phyloP scores from a whole-genome alignment of 2,888 invertebrate genomes.

The Agrochola macilenta region DNA sequence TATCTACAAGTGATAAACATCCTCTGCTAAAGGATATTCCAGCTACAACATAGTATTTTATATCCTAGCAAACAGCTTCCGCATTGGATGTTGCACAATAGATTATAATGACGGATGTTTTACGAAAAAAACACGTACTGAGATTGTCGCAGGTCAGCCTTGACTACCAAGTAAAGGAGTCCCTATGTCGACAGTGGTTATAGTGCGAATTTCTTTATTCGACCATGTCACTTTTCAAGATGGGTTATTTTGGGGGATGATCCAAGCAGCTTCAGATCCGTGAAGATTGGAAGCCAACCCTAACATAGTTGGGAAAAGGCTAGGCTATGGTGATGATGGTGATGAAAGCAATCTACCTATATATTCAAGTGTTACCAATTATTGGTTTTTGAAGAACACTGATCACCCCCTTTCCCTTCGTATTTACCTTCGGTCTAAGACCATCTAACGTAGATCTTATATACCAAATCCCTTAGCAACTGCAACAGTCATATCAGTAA shows the following conservation, averaged over 20 bases:
- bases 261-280: background rate
- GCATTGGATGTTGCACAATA: background rate
- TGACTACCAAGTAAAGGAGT: background rate
- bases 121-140: slow-evolving; percentile 13
- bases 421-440: background rate
- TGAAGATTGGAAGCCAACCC: background rate
- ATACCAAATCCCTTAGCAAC: background rate
- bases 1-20: background rate
- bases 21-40: no score
- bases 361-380: background rate
- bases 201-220: background rate
- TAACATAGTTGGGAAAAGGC: background rate
- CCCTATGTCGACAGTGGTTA: background rate
- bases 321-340: background rate
- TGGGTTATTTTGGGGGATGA: background rate
- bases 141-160: slow-evolving; percentile 35
- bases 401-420: no score
- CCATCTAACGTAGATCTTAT: no score
- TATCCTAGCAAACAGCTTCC: slow-evolving; percentile 8
- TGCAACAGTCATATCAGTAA: slow-evolving; percentile 7
- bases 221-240: background rate
- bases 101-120: slow-evolving; percentile 4
- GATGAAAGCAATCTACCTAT: background rate
- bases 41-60: slow-evolving; percentile 8
- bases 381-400: background rate